These are phyloP conservation scores for Corythoichthys intestinalis DNA, from an alignment of 2,113 vertebrate genomes.

Conservation along the genomic window DNA sequence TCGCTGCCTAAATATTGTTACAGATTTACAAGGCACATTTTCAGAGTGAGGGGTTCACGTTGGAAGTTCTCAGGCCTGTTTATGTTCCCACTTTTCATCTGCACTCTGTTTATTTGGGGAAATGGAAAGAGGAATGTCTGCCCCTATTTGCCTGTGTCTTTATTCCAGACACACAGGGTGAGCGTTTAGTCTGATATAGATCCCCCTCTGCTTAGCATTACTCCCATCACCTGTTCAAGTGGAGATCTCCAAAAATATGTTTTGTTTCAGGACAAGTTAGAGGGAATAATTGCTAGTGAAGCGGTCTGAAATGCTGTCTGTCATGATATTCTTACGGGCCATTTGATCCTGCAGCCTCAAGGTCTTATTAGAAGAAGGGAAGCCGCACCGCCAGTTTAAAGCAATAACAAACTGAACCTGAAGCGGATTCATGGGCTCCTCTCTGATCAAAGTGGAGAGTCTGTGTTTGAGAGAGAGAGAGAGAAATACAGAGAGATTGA, in stretches of 20 bases:
- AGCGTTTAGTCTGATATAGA: constrained; percentile 50
- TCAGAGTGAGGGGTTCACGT: constrained; percentile 61
- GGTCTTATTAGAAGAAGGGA: constrained; percentile 44
- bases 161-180: constrained; percentile 30
- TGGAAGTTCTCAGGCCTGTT: constrained; percentile 60
- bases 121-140: constrained; percentile 63
- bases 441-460: constrained; percentile 49
- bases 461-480: constrained; percentile 7
- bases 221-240: constrained; percentile 48
- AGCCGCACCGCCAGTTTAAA: constrained; percentile 32
- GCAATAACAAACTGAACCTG: constrained; percentile 56
- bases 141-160: constrained; percentile 33
- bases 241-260: constrained; percentile 20
- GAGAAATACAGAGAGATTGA: constrained; percentile 2
- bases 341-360: constrained; percentile 37
- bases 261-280: constrained; percentile 7
- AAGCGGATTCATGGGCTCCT: constrained; percentile 56
- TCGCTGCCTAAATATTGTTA: constrained; percentile 65
- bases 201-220: constrained; percentile 20
- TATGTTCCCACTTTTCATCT: constrained; percentile 69
- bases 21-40: constrained; percentile 64
- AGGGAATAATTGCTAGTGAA: constrained; percentile 19
- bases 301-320: constrained; percentile 19
- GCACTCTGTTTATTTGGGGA: constrained; percentile 69
- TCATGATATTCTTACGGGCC: constrained; percentile 28